Conservation (phyloP, 2,797 vertebrate genomes). For the Catostomus latipinnis region DNA sequence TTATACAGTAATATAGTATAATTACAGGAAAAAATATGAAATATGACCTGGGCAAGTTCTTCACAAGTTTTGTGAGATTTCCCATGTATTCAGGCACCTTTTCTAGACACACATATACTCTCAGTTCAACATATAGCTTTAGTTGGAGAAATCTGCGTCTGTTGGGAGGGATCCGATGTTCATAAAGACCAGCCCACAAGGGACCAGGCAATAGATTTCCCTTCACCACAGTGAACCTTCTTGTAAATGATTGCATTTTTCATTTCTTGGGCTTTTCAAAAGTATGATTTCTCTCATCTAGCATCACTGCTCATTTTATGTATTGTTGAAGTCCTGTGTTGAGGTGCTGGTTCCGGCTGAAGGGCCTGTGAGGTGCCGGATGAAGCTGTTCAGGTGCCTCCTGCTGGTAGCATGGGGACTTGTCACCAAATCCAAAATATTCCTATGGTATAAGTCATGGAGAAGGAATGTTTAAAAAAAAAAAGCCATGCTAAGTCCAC, state of each 20-base stretch:
- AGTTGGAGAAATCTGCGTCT: conserved; percentile 24
- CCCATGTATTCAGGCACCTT: conserved; percentile 30
- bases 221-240: conserved; percentile 49
- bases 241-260: conserved; percentile 61
- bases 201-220: conserved; percentile 72
- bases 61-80: too few species aligned
- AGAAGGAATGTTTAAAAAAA: conserved; percentile 1
- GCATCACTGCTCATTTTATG: conserved; percentile 40
- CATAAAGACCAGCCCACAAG: conserved; percentile 60
- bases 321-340: conserved; percentile 37
- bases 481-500: not conserved
- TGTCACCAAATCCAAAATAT: conserved; percentile 19
- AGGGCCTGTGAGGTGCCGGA: conserved; percentile 1
- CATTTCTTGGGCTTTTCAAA: conserved; percentile 53
- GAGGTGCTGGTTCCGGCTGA: conserved; percentile 15
- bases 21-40: not conserved
- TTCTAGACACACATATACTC: conserved; percentile 13
- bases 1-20: too few species aligned
- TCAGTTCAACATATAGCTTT: conserved; percentile 37
- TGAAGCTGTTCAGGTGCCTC: conserved; percentile 25
- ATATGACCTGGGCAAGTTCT: not conserved
- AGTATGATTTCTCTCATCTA: conserved; percentile 30
- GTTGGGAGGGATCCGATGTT: conserved; percentile 50
- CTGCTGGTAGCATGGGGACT: conserved; percentile 27
- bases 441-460: not conserved